phyloP scores from a whole-genome alignment of 2,113 vertebrate species.

The Scopus umbretta region DNA sequence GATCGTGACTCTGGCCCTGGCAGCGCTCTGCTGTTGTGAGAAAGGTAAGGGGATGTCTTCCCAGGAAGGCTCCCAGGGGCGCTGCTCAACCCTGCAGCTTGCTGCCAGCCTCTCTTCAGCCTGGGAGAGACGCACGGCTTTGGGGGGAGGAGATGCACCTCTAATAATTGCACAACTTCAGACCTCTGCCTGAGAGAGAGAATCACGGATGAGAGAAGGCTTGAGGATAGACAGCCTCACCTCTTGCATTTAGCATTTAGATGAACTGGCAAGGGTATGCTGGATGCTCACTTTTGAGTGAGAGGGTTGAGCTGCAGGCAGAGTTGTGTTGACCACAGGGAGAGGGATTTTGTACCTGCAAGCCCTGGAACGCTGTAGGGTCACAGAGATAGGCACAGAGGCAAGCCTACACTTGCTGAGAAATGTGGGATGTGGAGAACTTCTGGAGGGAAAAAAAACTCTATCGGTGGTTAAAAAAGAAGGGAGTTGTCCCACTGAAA shows the following conservation, averaged over 20 bases:
- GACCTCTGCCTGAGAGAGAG: background rate
- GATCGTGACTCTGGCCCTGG: background rate
- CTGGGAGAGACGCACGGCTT: background rate
- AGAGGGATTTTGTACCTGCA: background rate
- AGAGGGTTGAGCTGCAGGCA: background rate
- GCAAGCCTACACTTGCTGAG: background rate
- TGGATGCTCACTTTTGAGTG: background rate
- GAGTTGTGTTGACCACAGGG: background rate
- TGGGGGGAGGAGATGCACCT: background rate
- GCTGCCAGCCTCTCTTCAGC: background rate
- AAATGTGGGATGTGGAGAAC: background rate
- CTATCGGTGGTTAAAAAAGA: background rate
- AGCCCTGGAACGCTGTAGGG: background rate
- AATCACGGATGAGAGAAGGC: background rate
- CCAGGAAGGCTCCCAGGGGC: background rate
- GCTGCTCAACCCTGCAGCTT: background rate
- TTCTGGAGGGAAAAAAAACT: background rate
- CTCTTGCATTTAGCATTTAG: background rate
- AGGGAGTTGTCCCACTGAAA: background rate
- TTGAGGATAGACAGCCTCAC: background rate
- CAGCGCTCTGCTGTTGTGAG: constrained; percentile 4
- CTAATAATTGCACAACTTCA: background rate
- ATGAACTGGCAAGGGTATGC: background rate
- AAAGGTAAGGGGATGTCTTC: constrained; percentile 45
- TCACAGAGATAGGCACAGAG: background rate